phyloP scores from a whole-genome alignment of 1,140 invertebrate species.

The Meloidogyne hapla region DNA sequence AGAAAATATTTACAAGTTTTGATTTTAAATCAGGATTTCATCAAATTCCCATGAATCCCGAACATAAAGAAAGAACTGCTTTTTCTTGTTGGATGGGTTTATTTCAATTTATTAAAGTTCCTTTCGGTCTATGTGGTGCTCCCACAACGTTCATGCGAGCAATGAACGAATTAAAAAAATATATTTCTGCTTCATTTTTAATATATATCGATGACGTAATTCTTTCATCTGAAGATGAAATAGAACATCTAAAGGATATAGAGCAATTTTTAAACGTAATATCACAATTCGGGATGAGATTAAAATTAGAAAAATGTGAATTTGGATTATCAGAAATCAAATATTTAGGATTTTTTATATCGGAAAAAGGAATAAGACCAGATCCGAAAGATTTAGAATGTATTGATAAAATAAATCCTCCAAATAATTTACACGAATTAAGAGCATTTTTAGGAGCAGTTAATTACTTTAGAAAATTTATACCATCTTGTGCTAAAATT shows the following conservation, averaged over 20 bases:
- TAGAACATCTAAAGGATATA: constrained; percentile 29
- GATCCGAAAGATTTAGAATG: constrained; percentile 29
- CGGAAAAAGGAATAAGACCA: constrained; percentile 31
- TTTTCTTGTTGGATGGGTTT: constrained; percentile 32
- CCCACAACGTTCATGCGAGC: constrained; percentile 30
- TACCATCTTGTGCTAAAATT: constrained; percentile 31
- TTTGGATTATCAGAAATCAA: constrained; percentile 30
- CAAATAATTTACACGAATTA: constrained; percentile 34
- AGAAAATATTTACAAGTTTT: constrained; percentile 17
- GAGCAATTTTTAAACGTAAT: constrained; percentile 28
- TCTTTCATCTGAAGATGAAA: neutral
- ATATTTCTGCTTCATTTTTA: constrained; percentile 26
- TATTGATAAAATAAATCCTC: constrained; percentile 23
- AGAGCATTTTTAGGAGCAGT: constrained; percentile 36
- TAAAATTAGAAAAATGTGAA: constrained; percentile 23
- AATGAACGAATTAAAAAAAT: constrained; percentile 35
- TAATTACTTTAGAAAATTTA: constrained; percentile 41
- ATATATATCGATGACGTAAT: constrained; percentile 30
- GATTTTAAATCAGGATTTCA: constrained; percentile 31
- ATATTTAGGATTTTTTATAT: constrained; percentile 33
- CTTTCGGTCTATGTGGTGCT: constrained; percentile 31
- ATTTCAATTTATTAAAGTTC: constrained; percentile 32
- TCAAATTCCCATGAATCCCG: constrained; percentile 10
- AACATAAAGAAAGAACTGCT: constrained; percentile 27
- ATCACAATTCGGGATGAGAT: constrained; percentile 9